Conservation (phyloP, 2,797 vertebrate species). For the Sebastes cheni region DNA sequence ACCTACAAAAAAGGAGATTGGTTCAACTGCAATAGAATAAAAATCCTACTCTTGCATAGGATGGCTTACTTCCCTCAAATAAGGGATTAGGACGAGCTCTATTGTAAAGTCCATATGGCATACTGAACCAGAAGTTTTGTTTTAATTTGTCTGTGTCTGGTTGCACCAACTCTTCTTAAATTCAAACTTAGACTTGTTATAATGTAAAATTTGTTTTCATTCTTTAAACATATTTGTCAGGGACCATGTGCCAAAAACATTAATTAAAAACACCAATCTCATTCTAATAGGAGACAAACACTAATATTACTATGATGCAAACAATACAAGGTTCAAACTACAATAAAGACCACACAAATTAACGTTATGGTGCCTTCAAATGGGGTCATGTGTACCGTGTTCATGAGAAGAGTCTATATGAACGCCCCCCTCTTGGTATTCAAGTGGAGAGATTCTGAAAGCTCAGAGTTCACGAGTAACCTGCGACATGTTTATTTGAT, state of each 20-base stretch:
- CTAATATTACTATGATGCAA: too few relatives aligned
- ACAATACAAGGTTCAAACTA: too few relatives aligned
- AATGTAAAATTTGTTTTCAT: neutral
- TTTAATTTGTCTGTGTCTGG: neutral
- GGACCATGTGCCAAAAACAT: neutral
- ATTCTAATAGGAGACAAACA: neutral
- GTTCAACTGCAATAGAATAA: neutral
- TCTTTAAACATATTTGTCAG: neutral
- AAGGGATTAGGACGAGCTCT: slow-evolving; percentile 3
- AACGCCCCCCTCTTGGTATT: too few relatives aligned
- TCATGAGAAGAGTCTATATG: too few relatives aligned
- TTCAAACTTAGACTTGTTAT: neutral
- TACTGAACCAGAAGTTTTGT: neutral
- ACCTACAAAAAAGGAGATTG: slow-evolving; percentile 79
- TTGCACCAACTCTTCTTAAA: neutral
- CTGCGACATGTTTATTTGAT: too few relatives aligned
- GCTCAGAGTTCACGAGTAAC: too few relatives aligned
- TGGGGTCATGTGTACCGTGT: too few relatives aligned
- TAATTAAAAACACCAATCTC: neutral
- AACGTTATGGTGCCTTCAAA: too few relatives aligned
- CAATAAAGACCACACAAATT: too few relatives aligned
- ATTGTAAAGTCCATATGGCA: neutral
- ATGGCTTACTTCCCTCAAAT: neutral
- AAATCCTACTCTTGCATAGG: neutral
- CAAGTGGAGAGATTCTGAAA: too few relatives aligned